Base-by-base conservation (phyloP, 2,113 vertebrate species). In the Eulemur rufifrons region DNA sequence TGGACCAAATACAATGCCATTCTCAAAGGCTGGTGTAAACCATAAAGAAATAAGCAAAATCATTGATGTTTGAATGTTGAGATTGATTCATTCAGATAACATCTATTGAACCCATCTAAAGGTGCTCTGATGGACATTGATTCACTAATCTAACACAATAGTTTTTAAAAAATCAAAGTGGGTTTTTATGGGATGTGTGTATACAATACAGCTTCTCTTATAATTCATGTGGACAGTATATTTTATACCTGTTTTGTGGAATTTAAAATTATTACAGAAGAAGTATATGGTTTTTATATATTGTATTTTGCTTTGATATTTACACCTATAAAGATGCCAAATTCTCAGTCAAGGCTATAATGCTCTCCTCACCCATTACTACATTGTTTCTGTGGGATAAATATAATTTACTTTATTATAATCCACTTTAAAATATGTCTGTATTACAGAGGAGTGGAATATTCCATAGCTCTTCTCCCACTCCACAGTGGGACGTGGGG, bases 221-320 rank as follows among this genome's bases (percentile, higher is more conserved):
- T 64, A 52, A 56, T 77, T 89, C 76, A 74, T 80, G 3, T 54
- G 52, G 39, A 34, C 32, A 47, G 7, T 59, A 27, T 56, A 29
- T 86, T 86, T 77, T 85, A 76, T 73, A 14, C 68, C 29, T 50
- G 64, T 89, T 86, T 95, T 34, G 32, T 63, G 23, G 56, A 10
- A 39, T 77, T 92, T 94, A 37, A 56, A 94, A n/a, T 91, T 63
- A 74, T 95, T 76, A 56, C 17, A 59, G 50, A 69, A 54, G 68
- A 92, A 29, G 29, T 64, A 8, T 69, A 3, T 59, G 23, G 12
- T 74, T 54, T 92, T 78, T 92, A 61, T 59, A 17, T 21, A 45
- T 34, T 39, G 5, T 68, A 42, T 45, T 84, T 86, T 83, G 29
- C 85, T 96, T 81, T 94, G 69, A 69, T 87, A 56, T 74, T 89